Evolutionary conservation across 1,140 invertebrate species (phyloP).

Genomic region (Ceratitis capitata): DNA sequence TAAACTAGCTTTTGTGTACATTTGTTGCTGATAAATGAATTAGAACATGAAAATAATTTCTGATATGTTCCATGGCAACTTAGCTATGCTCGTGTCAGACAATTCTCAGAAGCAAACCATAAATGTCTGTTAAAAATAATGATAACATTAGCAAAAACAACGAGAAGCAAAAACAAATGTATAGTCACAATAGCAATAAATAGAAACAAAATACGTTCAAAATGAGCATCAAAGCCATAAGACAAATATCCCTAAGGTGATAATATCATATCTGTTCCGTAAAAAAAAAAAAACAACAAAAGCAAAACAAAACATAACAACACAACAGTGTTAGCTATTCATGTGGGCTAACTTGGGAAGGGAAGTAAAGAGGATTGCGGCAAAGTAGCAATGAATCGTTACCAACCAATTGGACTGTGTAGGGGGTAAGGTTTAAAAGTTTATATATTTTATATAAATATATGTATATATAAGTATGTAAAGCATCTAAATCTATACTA

Average conservation of each 20-base stretch:
- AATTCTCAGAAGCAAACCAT: neutral
- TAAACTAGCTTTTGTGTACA: neutral
- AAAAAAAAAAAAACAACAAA: neutral
- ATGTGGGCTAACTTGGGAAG: too few relatives aligned
- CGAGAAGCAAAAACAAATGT: neutral
- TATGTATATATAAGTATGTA: too few relatives aligned
- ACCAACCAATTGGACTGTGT: neutral
- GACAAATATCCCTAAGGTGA: constrained; percentile 35
- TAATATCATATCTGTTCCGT: neutral
- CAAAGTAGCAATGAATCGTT: neutral
- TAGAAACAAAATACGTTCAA: constrained; percentile 6
- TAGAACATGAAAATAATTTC: neutral
- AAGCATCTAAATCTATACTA: too few relatives aligned
- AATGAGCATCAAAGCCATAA: constrained; percentile 27
- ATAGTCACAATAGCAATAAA: too few relatives aligned
- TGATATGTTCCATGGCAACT: neutral
- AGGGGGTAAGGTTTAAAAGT: neutral
- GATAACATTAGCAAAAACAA: neutral
- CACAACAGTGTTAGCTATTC: too few relatives aligned
- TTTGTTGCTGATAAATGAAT: neutral
- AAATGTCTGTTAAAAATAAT: neutral
- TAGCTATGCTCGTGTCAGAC: neutral
- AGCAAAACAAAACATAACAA: neutral
- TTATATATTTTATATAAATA: too few relatives aligned
- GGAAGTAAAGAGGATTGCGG: neutral